A percentile compares a stretch with the other conserved stretches of the same genome.
phyloP scores from a whole-genome alignment of 1,140 invertebrate species.

The Pteromalus puparum region DNA sequence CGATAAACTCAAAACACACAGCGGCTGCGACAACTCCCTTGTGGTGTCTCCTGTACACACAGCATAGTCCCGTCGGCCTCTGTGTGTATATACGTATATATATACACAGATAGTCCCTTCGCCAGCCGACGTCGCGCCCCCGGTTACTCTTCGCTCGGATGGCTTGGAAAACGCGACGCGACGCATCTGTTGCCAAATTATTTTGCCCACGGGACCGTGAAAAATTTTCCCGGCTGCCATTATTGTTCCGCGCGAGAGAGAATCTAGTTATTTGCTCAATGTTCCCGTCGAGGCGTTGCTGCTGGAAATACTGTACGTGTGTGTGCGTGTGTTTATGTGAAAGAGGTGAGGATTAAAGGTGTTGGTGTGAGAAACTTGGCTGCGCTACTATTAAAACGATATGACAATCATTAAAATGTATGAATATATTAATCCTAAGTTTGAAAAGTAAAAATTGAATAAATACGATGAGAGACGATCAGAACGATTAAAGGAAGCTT shows the following conservation, averaged over 20 bases:
- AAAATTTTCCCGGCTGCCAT: slow-evolving; percentile 72
- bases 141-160: slow-evolving; percentile 51
- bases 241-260: slow-evolving; percentile 72
- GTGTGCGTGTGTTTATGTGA: neutral
- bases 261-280: slow-evolving; percentile 73
- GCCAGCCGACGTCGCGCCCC: slow-evolving; percentile 50
- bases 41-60: neutral
- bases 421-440: too few relatives aligned
- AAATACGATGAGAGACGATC: too few relatives aligned
- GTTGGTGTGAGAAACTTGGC: too few relatives aligned
- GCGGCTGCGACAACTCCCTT: neutral
- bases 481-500: too few relatives aligned
- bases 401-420: too few relatives aligned
- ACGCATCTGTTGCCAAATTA: slow-evolving; percentile 76
- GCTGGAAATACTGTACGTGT: slow-evolving; percentile 24
- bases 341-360: neutral
- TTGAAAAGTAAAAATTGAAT: too few relatives aligned
- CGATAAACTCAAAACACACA: slow-evolving; percentile 14
- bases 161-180: slow-evolving; percentile 70
- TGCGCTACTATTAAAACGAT: too few relatives aligned
- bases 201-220: slow-evolving; percentile 74
- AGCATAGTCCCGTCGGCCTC: neutral
- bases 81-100: neutral
- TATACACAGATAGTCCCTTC: slow-evolving; percentile 45
- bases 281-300: slow-evolving; percentile 33